phyloP scores from a whole-genome alignment of 2,113 vertebrate species.

The Pavo muticus region DNA sequence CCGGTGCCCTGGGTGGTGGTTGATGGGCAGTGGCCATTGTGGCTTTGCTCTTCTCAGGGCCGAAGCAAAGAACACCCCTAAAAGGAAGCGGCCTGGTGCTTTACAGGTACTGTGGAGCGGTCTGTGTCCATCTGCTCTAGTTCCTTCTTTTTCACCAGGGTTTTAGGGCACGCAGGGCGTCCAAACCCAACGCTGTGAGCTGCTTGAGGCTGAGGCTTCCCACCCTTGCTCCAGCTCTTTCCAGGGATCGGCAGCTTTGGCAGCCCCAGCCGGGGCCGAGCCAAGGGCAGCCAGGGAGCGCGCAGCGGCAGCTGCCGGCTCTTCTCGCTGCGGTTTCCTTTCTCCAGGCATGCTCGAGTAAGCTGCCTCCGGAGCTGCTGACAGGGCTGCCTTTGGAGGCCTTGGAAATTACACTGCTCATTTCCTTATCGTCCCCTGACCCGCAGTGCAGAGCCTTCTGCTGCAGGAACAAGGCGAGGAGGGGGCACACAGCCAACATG shows the following conservation, averaged over 20 bases:
- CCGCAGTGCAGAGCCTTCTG: constrained; percentile 72
- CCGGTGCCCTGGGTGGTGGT: too few relatives aligned
- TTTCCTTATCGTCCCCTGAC: constrained; percentile 74
- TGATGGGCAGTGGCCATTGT: rapidly evolving
- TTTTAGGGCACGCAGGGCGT: neutral
- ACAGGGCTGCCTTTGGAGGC: constrained; percentile 74
- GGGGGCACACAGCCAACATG: constrained; percentile 74
- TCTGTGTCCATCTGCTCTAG: neutral
- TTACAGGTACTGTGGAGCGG: neutral
- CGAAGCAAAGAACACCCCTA: neutral
- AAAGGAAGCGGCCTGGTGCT: neutral
- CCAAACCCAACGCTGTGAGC: neutral
- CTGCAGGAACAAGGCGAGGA: constrained; percentile 72
- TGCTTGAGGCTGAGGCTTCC: neutral
- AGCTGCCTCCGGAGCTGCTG: constrained; percentile 76
- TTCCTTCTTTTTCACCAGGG: too few relatives aligned
- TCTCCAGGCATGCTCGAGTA: constrained; percentile 64
- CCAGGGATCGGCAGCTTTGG: neutral
- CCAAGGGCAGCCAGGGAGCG: neutral
- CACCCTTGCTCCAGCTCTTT: neutral
- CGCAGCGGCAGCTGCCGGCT: constrained; percentile 46
- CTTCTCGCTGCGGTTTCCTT: constrained; percentile 49
- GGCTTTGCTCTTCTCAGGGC: neutral
- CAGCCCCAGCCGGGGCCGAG: neutral
- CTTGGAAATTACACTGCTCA: constrained; percentile 74